Evolutionary conservation across 1,140 invertebrate species (phyloP).

Genomic region (Stratiolaelaps scimitus): DNA sequence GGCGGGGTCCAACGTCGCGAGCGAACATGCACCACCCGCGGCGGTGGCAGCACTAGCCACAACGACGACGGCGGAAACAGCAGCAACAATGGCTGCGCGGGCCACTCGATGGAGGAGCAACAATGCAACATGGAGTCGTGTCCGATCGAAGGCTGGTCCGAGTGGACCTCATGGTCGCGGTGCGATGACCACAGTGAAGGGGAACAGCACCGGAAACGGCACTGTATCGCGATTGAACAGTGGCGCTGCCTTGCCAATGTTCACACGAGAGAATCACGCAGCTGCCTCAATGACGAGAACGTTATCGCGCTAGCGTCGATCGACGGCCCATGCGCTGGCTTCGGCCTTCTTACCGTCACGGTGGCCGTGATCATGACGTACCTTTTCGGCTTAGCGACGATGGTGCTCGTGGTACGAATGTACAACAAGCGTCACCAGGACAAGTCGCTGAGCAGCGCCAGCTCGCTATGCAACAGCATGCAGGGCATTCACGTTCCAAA

Average conservation of each 20-base stretch:
- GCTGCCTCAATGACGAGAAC: not conserved
- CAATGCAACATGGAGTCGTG: constrained; percentile 28
- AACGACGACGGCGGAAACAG: no score
- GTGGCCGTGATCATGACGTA: constrained; percentile 14
- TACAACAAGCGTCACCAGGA: constrained; percentile 13
- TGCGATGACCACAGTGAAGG: constrained; percentile 40
- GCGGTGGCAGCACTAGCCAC: no score
- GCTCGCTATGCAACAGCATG: not conserved
- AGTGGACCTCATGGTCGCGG: constrained; percentile 34
- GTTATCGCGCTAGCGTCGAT: not conserved
- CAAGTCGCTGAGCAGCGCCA: not conserved
- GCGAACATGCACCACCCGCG: constrained; percentile 44
- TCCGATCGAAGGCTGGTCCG: constrained; percentile 33
- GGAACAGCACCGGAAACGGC: constrained; percentile 52
- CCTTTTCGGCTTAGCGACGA: constrained; percentile 2
- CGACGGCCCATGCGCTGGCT: not conserved
- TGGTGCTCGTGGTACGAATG: not conserved
- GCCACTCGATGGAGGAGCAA: constrained; percentile 49
- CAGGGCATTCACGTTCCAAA: constrained; percentile 20
- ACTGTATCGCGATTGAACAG: constrained; percentile 42
- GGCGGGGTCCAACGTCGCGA: constrained; percentile 58
- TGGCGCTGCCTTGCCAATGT: constrained; percentile 10
- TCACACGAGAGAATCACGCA: constrained; percentile 11
- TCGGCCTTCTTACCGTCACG: not conserved
- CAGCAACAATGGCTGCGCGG: constrained; percentile 49